Evolutionary conservation across 2,888 invertebrate genomes (phyloP).

Genomic region (Caenorhabditis parvicauda): DNA sequence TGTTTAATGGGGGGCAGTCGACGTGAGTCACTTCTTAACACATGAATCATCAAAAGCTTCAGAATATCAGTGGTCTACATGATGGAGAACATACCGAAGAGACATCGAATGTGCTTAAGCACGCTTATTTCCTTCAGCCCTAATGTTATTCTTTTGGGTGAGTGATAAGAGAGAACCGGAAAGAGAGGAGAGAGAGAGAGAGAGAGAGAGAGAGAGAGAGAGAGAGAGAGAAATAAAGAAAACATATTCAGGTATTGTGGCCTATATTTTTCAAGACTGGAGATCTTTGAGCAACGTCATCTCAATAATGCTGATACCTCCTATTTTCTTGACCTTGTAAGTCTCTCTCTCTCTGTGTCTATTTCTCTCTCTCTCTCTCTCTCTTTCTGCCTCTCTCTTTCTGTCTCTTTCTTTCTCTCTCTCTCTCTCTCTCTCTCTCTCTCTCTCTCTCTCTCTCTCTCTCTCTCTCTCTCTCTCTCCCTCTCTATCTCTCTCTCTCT

Average conservation of each 20-base stretch:
- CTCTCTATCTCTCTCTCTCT: too few relatives aligned
- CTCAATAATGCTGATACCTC: conserved; percentile 34
- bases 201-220: not conserved
- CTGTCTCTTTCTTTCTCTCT: too few relatives aligned
- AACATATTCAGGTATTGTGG: conserved; percentile 39
- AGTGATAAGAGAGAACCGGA: not conserved
- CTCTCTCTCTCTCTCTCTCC: too few relatives aligned
- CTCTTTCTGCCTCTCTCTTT: too few relatives aligned
- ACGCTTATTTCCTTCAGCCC: conserved; percentile 27
- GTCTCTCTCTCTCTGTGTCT: too few relatives aligned
- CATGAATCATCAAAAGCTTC: not conserved
- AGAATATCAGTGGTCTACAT: conserved; percentile 27
- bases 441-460: too few relatives aligned
- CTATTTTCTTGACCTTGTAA: conserved; percentile 30
- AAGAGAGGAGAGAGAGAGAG: not conserved
- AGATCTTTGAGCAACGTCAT: conserved; percentile 27
- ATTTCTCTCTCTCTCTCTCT: too few relatives aligned
- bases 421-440: too few relatives aligned
- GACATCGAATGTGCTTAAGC: conserved; percentile 13
- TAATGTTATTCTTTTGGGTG: conserved; percentile 21
- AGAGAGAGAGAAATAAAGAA: too few relatives aligned
- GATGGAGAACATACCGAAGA: conserved; percentile 28
- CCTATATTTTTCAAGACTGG: conserved; percentile 43
- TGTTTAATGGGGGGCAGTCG: conserved; percentile 53
- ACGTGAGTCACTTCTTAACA: conserved; percentile 23